Percentiles rank a stretch among this genome's conserved stretches.
Evolutionary conservation across 2,113 vertebrate species (phyloP).

Genomic region (Pitta sordida): DNA sequence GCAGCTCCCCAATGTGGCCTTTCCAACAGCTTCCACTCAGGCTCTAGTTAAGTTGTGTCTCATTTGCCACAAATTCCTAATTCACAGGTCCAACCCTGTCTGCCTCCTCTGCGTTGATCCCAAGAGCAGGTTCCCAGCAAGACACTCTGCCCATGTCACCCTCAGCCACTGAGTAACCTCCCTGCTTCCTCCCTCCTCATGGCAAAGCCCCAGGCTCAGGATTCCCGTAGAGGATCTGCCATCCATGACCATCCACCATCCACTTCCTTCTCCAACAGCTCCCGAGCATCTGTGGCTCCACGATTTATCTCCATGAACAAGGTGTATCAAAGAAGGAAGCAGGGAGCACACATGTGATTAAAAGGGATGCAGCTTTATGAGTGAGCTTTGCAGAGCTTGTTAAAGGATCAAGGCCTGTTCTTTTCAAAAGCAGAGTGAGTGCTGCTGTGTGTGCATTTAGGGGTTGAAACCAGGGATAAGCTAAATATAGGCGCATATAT

Average conservation of each 20-base stretch:
- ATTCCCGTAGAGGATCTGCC: background rate
- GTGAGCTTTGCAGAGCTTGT: background rate
- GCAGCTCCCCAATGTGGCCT: background rate
- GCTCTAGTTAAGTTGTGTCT: background rate
- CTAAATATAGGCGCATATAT: constrained; percentile 63
- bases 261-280: background rate
- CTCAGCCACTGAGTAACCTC: background rate
- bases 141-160: background rate
- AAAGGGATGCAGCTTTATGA: background rate
- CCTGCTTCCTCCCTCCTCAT: background rate
- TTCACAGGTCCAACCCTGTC: background rate
- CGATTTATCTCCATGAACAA: background rate
- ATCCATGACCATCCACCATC: background rate
- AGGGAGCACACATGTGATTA: background rate
- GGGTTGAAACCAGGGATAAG: constrained; percentile 43
- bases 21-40: background rate
- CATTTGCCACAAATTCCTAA: background rate
- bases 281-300: background rate
- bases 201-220: background rate
- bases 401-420: constrained; percentile 32
- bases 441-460: constrained; percentile 22
- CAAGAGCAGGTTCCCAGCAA: background rate
- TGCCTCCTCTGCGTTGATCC: background rate
- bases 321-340: background rate
- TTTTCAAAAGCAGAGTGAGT: constrained; percentile 9